These are phyloP conservation scores for Hyperopisus bebe DNA, from an alignment of 2,113 vertebrate genomes.

Conservation along the genomic window DNA sequence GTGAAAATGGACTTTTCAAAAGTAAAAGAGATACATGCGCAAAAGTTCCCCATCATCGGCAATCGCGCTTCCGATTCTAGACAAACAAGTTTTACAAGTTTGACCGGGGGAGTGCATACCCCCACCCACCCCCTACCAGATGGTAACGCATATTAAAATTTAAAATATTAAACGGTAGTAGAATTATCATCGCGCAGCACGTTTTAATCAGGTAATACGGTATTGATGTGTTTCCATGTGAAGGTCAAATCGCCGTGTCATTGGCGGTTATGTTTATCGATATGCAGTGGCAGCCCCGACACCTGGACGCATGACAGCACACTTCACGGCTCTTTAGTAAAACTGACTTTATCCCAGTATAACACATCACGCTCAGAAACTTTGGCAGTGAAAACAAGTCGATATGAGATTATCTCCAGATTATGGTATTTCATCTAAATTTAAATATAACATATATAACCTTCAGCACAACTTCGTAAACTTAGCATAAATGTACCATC, in stretches of 20 bases:
- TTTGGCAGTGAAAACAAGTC: not conserved
- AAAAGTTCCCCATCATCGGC: not conserved
- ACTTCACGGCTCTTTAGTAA: not conserved
- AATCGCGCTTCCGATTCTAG: conserved; percentile 18
- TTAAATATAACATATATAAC: not conserved
- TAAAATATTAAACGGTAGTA: not conserved
- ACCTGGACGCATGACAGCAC: not conserved
- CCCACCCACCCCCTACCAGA: not conserved
- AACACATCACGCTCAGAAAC: not conserved
- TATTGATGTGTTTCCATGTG: not conserved
- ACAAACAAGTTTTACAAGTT: conserved; percentile 45
- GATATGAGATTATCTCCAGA: not conserved
- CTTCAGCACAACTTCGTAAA: not conserved
- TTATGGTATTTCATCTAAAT: not conserved
- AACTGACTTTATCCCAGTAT: not conserved
- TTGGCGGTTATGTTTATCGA: not conserved
- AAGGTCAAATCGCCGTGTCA: not conserved
- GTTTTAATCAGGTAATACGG: not conserved
- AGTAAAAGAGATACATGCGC: conserved; percentile 9
- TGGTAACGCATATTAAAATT: not conserved
- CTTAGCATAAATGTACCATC: not conserved
- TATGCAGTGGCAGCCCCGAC: not conserved
- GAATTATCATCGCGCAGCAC: not conserved
- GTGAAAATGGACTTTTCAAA: too few relatives aligned
- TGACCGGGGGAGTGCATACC: not conserved